Evolutionary conservation across 2,797 vertebrate genomes (phyloP), one percentile per base, ranked within the genome.

Genomic region (Trichosurus vulpecula): DNA sequence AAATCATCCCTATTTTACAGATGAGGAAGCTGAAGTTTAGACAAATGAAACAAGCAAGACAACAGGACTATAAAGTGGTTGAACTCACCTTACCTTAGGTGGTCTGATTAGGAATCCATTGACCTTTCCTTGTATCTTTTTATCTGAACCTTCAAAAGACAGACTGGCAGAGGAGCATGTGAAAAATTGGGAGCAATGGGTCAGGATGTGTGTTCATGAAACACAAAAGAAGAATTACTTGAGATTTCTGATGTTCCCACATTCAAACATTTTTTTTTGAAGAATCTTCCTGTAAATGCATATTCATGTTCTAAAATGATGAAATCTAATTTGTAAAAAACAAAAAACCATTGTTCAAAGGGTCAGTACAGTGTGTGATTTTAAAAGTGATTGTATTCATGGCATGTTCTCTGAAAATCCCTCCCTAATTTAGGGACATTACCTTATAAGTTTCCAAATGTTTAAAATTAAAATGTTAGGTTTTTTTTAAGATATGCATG

Each of bases 381-480:
- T 91, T 87, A 97, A 97, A 97, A 95, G 4, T 94, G 13, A 97
- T 93, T 4, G 87, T 95, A 98, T 97, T 66, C 95, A 92, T 55
- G 95, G 4, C 51, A 61, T 4, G 56, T 94, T 22, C 10, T 52
- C 89, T 92, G n/a, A 96, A 93, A 96, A 92, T 90, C 35, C 94
- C 3, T 96, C 96, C 97, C 90, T 81, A 22, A 97, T 97, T 10
- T 6, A 91, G 31, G 25, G 35, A 58, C 1, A 41, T 95, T 97
- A 95, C 25, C n/a, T 41, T 95, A 30, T 95, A 52, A 93, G 0
- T 90, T 47, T 98, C 93, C 35, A 94, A 93, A 91, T 97, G 92
- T 54, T 97, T 97, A 94, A 97, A 95, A 12, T 58, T 31, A 51
- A 61, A 95, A 97, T 66, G 35, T 41, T 52, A 12, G n/a, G 53